Percentiles rank a stretch among this genome's conserved stretches.
Conservation (phyloP, 2,888 invertebrate genomes). For the Phortica okadai region DNA sequence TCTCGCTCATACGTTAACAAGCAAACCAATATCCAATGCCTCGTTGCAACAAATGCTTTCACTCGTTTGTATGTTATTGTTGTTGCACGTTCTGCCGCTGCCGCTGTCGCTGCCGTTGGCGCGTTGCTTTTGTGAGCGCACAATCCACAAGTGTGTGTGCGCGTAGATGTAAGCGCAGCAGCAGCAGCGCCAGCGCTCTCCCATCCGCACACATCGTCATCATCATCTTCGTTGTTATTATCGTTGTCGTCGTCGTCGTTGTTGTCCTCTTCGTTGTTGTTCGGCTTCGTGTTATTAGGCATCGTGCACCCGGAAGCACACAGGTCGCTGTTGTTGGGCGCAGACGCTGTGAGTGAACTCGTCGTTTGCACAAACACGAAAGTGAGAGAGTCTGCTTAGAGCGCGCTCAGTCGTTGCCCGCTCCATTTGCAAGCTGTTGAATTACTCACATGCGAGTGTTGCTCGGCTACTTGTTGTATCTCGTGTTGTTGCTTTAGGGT, state of each 20-base stretch:
- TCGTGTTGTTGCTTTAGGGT: conserved; percentile 52
- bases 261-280: conserved; percentile 34
- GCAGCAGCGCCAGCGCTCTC: conserved; percentile 32
- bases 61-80: conserved; percentile 38
- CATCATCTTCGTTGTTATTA: neutral
- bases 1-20: conserved; percentile 10
- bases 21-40: conserved; percentile 24
- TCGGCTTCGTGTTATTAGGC: conserved; percentile 40
- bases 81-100: conserved; percentile 41
- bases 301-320: conserved; percentile 54
- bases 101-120: neutral
- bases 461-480: conserved; percentile 68
- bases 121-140: conserved; percentile 18
- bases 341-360: conserved; percentile 37
- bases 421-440: conserved; percentile 18
- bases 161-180: conserved; percentile 43
- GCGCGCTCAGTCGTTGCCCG: neutral
- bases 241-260: conserved; percentile 20
- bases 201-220: neutral
- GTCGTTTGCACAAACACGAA: conserved; percentile 35
- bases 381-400: conserved; percentile 1
- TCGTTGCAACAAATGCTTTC: neutral
- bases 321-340: conserved; percentile 56
- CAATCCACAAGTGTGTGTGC: conserved; percentile 75
- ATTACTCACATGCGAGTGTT: conserved; percentile 25